Evolutionary conservation across 2,888 invertebrate species (phyloP).

Genomic region (Cryptus viduatorius): DNA sequence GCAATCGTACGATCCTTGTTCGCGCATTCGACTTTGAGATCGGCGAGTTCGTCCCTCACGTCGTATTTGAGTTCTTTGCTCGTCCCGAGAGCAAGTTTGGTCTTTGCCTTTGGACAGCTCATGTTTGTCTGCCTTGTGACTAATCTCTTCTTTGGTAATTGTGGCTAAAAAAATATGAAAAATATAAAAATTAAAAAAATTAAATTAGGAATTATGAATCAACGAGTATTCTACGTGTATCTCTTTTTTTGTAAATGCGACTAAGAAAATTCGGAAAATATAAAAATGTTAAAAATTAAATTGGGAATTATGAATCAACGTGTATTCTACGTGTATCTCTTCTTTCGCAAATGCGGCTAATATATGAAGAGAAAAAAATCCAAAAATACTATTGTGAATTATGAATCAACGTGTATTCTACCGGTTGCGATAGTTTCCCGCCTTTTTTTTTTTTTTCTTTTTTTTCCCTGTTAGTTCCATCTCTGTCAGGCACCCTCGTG

Average conservation of each 20-base stretch:
- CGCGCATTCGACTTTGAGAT: slow-evolving; percentile 80
- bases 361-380: slow-evolving; percentile 10
- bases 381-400: slow-evolving; percentile 20
- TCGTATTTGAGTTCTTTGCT: slow-evolving; percentile 75
- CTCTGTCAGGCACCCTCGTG: slow-evolving; percentile 6
- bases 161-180: slow-evolving; percentile 70
- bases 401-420: slow-evolving; percentile 10
- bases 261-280: not conserved
- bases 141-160: slow-evolving; percentile 75
- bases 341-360: slow-evolving; percentile 24
- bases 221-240: not conserved
- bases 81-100: slow-evolving; percentile 67
- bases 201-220: not conserved
- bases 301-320: slow-evolving; percentile 7
- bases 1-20: slow-evolving; percentile 81
- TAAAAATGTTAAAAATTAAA: slow-evolving; percentile 15
- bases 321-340: not conserved
- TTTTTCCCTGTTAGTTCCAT: not conserved
- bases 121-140: slow-evolving; percentile 69
- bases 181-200: not conserved
- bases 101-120: slow-evolving; percentile 72
- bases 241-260: slow-evolving; percentile 23
- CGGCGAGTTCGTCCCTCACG: slow-evolving; percentile 77
- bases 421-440: slow-evolving; percentile 15
- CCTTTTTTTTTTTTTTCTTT: slow-evolving; percentile 7